Evolutionary conservation across 2,888 invertebrate genomes (phyloP).

Genomic region (Thereva unica): DNA sequence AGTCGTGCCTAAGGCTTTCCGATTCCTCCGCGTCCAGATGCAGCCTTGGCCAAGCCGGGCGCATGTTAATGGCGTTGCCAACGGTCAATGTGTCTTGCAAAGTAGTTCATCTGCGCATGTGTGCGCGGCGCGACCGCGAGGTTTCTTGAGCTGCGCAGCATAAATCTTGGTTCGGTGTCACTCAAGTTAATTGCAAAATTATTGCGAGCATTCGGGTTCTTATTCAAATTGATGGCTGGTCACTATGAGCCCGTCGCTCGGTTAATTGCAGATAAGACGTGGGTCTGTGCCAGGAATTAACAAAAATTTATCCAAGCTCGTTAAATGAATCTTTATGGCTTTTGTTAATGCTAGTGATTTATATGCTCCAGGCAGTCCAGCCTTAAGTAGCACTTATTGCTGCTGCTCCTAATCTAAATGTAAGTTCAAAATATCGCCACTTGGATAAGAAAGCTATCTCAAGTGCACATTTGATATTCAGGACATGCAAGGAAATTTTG

Average conservation of each 20-base stretch:
- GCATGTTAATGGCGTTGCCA: constrained; percentile 30
- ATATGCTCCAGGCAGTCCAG: constrained; percentile 5
- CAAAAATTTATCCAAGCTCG: constrained; percentile 21
- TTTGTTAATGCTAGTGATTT: constrained; percentile 26
- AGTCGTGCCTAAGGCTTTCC: constrained; percentile 46
- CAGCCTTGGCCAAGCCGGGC: constrained; percentile 10
- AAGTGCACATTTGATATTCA: too few relatives aligned
- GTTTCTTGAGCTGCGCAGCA: constrained; percentile 35
- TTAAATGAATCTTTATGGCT: constrained; percentile 32
- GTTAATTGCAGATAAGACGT: constrained; percentile 33
- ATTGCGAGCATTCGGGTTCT: constrained; percentile 39
- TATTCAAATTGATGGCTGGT: constrained; percentile 42
- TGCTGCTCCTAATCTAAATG: background rate
- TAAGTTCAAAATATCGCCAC: too few relatives aligned
- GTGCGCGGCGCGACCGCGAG: constrained; percentile 17
- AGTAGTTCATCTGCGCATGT: constrained; percentile 31
- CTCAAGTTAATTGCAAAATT: constrained; percentile 44
- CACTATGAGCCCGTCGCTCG: constrained; percentile 32
- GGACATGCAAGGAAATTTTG: too few relatives aligned
- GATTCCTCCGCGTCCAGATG: constrained; percentile 12
- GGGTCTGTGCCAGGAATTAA: constrained; percentile 13
- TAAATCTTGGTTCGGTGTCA: constrained; percentile 43
- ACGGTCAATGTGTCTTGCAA: constrained; percentile 26
- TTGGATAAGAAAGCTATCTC: too few relatives aligned
- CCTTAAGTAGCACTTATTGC: constrained; percentile 9